Evolutionary conservation across 2,113 vertebrate species (phyloP).

Genomic region (Danionella cerebrum): DNA sequence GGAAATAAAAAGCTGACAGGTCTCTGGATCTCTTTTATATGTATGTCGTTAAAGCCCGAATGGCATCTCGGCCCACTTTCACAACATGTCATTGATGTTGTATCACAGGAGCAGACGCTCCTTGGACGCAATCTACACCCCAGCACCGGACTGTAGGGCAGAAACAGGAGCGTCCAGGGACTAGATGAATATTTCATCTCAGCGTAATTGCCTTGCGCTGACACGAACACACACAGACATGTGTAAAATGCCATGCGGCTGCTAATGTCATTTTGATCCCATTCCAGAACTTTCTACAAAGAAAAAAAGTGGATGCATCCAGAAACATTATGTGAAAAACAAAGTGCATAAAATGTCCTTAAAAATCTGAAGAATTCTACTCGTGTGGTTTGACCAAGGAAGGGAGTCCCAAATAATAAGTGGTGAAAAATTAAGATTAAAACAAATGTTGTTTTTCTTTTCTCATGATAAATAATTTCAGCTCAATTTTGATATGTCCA

Average conservation of each 20-base stretch:
- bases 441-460: no score
- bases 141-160: neutral
- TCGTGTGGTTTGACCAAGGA: no score
- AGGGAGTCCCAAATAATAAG: no score
- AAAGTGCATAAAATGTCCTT: no score
- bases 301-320: neutral
- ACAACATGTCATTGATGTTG: constrained; percentile 8
- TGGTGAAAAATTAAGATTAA: no score
- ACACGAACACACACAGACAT: constrained; percentile 5
- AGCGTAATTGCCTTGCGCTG: neutral
- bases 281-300: neutral
- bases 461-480: no score
- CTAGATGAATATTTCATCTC: constrained; percentile 27
- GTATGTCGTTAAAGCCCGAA: constrained; percentile 25
- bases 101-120: constrained; percentile 1
- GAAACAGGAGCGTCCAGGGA: neutral
- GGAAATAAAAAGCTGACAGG: constrained; percentile 16
- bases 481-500: no score
- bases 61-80: constrained; percentile 18
- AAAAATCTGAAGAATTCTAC: no score
- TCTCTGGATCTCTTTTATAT: constrained; percentile 24
- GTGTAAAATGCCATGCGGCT: neutral
- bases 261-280: neutral
- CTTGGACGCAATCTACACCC: neutral
- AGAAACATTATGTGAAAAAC: neutral